phyloP scores from a whole-genome alignment of 2,797 vertebrate genomes.

The Acridotheres tristis region DNA sequence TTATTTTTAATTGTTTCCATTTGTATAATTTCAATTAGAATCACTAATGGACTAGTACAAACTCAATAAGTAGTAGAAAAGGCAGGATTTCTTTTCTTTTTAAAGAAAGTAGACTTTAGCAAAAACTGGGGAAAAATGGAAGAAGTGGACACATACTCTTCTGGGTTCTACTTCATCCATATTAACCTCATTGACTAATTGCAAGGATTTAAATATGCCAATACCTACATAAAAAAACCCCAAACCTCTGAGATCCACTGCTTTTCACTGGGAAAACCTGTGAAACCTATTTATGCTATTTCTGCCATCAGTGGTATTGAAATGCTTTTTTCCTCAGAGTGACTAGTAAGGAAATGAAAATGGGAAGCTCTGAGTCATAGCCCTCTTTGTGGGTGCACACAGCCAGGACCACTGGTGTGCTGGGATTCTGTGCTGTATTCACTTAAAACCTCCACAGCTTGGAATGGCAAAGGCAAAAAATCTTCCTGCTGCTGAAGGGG shows the following conservation, averaged over 20 bases:
- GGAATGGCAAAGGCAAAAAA: not conserved
- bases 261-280: not conserved
- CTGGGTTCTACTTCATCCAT: not conserved
- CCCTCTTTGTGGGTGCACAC: fast-evolving
- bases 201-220: not conserved
- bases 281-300: not conserved
- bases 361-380: not conserved
- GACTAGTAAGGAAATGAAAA: not conserved
- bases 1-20: not conserved
- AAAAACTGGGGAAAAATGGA: fast-evolving
- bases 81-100: not conserved
- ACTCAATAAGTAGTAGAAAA: not conserved
- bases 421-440: not conserved
- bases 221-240: not conserved
- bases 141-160: not conserved
- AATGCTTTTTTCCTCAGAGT: not conserved
- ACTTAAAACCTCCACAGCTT: not conserved
- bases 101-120: not conserved
- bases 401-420: not conserved
- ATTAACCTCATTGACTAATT: not conserved
- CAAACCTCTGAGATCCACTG: not conserved
- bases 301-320: not conserved
- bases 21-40: conserved; percentile 2
- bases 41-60: not conserved
- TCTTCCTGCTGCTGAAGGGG: not conserved